Evolutionary conservation across 2,797 vertebrate genomes (phyloP).

Genomic region (Ctenopoma multispine): DNA sequence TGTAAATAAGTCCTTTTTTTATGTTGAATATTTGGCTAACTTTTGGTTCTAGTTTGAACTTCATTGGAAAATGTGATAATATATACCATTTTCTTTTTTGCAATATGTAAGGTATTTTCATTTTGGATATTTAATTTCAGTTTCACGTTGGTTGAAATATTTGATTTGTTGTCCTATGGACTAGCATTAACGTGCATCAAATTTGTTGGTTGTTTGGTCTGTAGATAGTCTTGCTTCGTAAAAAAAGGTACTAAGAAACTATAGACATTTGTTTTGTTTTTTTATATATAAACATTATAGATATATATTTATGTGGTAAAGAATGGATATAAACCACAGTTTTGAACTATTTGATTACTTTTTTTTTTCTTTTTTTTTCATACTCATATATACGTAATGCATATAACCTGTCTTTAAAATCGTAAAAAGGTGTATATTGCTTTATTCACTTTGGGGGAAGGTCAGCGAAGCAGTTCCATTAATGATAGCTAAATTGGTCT

Average conservation of each 20-base stretch:
- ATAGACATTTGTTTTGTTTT: slow-evolving; percentile 90
- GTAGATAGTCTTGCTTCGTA: slow-evolving; percentile 96
- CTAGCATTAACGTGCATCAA: slow-evolving; percentile 94
- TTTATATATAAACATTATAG: slow-evolving; percentile 86
- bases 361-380: slow-evolving; percentile 85
- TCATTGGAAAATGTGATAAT: slow-evolving; percentile 88
- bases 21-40: slow-evolving; percentile 84
- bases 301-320: slow-evolving; percentile 97
- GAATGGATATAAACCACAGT: slow-evolving; percentile 93
- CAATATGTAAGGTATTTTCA: slow-evolving; percentile 88
- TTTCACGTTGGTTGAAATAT: slow-evolving; percentile 83
- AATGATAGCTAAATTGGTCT: slow-evolving; percentile 87
- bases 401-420: slow-evolving; percentile 93
- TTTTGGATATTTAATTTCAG: slow-evolving; percentile 85
- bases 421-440: slow-evolving; percentile 93
- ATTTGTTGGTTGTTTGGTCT: slow-evolving; percentile 96
- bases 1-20: slow-evolving; percentile 94
- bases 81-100: slow-evolving; percentile 77
- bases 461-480: slow-evolving; percentile 88
- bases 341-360: slow-evolving; percentile 93
- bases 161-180: slow-evolving; percentile 90
- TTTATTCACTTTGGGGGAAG: slow-evolving; percentile 92
- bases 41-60: slow-evolving; percentile 84
- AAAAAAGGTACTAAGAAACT: slow-evolving; percentile 86
- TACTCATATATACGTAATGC: slow-evolving; percentile 91